These are phyloP conservation scores for Plecotus auritus DNA, from an alignment of 2,113 vertebrate genomes.

Conservation along the genomic window DNA sequence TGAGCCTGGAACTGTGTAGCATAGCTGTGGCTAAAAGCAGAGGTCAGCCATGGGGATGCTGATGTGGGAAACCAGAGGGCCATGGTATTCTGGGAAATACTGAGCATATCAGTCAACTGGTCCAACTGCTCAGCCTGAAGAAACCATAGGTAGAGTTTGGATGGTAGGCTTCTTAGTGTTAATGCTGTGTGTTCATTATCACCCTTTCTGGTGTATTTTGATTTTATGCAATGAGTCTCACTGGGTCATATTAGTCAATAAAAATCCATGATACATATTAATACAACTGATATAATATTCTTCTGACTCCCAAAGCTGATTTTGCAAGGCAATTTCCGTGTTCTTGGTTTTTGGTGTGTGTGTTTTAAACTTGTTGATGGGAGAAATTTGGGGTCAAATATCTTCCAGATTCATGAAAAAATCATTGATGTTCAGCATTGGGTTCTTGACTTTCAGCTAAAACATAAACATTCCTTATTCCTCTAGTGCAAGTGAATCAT, in stretches of 20 bases:
- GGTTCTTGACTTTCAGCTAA: background rate
- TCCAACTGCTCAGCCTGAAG: background rate
- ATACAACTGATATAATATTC: background rate
- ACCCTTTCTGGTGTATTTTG: background rate
- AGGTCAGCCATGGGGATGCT: background rate
- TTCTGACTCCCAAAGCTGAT: background rate
- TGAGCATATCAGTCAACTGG: background rate
- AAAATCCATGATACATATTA: background rate
- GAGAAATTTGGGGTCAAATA: background rate
- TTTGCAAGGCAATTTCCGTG: background rate
- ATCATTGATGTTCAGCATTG: background rate
- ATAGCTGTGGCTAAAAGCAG: background rate
- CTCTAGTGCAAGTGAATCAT: background rate
- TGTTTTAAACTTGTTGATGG: background rate
- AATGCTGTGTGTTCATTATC: background rate
- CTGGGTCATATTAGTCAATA: background rate
- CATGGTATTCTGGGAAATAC: background rate
- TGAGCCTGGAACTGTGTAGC: background rate
- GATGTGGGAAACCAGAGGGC: background rate
- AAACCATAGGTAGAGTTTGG: background rate
- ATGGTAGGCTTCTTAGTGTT: background rate
- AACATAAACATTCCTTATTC: constrained; percentile 17
- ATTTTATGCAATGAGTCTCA: background rate
- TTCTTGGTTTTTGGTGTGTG: background rate
- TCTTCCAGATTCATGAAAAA: background rate